Evolutionary conservation across 2,888 invertebrate genomes (phyloP), one percentile per base, ranked within the genome.

Genomic region (Molorchus minor): DNA sequence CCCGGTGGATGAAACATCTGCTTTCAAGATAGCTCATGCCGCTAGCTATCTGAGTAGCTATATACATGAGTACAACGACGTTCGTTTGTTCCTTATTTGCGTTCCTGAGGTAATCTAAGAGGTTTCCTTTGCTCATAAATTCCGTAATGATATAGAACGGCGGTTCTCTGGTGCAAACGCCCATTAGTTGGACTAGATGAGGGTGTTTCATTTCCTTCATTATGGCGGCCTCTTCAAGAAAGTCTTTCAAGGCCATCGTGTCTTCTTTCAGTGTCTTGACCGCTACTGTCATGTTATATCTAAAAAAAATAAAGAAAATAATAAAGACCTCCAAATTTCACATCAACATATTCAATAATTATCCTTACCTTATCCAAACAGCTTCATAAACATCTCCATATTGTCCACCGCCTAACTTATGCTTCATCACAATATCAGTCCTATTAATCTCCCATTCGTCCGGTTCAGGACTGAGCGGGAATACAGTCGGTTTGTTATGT

Each of bases 191-290:
- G 65, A 99, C 98, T 72, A 99, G 86, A 85, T 99, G 99, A 19
- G 96, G 93, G 83, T 99, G 99, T 73, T 96, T 95, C 96, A 99
- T 97, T 83, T 98, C 98, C 80, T 99, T 99, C 99, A 99, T 99
- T 56, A 99, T 97, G 53, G 95, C 93, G 1, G 99, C 99, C 82
- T 99, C 99, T 78, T 98, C 98, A 47, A 99, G 85, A 82, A 99
- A 99, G 82, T 99, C 99, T 81, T 98, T 98, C 58, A 99, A 84
- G 8, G 98, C 98, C 98, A 99, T 99, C 15, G 98, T 98, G 80
- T 99, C 99, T 82, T 99, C 98, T 86, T 99, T 98, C 10, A 99
- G 85, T 0, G 99, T 99, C 83, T 99, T 99, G 8, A 99, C 98
- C 21, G 99, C 99, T 49, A 99, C 98, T 1, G 96, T 98, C 84